These are phyloP conservation scores for Dastarcus helophoroides DNA, from an alignment of 2,888 invertebrate genomes.

Conservation along the genomic window DNA sequence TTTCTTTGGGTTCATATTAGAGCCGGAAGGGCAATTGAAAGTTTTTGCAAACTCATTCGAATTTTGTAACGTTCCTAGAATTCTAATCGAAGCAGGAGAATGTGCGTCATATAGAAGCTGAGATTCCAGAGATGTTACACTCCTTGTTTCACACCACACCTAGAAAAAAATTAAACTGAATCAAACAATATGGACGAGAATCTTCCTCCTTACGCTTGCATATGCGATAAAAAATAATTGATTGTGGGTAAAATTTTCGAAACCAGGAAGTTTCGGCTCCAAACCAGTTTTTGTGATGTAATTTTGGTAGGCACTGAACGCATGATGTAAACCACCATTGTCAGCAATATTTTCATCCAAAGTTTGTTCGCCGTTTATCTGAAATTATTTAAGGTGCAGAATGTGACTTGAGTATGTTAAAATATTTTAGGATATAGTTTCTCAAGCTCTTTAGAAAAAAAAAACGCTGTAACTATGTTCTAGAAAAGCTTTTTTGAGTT, in stretches of 20 bases:
- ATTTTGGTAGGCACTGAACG: constrained; percentile 53
- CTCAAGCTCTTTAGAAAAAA: too few relatives aligned
- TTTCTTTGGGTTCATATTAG: constrained; percentile 43
- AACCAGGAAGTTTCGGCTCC: constrained; percentile 60
- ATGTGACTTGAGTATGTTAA: too few relatives aligned
- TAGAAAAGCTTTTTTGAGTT: too few relatives aligned
- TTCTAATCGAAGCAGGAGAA: constrained; percentile 58
- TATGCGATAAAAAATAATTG: constrained; percentile 73
- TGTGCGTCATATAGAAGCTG: constrained; percentile 59
- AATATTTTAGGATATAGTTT: too few relatives aligned
- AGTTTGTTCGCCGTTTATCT: constrained; percentile 66
- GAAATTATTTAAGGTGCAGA: too few relatives aligned
- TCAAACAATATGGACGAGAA: neutral
- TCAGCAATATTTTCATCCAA: constrained; percentile 76
- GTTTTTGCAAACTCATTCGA: constrained; percentile 59
- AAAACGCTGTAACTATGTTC: too few relatives aligned
- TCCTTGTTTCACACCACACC: constrained; percentile 78
- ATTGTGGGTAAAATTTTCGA: constrained; percentile 56
- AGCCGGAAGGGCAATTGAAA: constrained; percentile 44
- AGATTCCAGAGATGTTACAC: constrained; percentile 47
- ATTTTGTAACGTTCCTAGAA: constrained; percentile 59
- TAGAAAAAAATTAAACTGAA: constrained; percentile 27
- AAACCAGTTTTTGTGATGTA: constrained; percentile 46
- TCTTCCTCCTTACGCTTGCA: constrained; percentile 55
- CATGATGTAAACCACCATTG: constrained; percentile 69